phyloP scores from a whole-genome alignment of 2,888 invertebrate species.

The Morinoia aosen region DNA sequence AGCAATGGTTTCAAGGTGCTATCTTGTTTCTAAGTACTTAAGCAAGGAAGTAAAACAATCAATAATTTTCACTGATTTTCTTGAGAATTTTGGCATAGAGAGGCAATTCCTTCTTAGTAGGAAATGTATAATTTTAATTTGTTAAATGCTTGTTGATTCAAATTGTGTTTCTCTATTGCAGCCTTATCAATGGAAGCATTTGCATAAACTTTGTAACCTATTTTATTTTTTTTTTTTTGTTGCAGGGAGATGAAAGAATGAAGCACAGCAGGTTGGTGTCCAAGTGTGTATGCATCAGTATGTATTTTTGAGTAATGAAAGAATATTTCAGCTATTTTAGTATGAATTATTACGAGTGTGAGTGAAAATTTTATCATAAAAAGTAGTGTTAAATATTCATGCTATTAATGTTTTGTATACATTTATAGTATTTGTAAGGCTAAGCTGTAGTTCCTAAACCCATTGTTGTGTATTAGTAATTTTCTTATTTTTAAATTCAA shows the following conservation, averaged over 20 bases:
- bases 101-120: background rate
- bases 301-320: too few species aligned
- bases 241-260: constrained; percentile 2
- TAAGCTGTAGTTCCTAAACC: too few species aligned
- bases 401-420: too few species aligned
- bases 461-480: background rate
- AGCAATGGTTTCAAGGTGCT: too few species aligned
- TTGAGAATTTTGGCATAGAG: background rate
- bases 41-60: too few species aligned
- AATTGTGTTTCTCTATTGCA: background rate
- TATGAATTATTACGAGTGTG: too few species aligned
- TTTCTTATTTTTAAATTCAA: background rate
- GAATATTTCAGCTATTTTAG: too few species aligned
- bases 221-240: background rate
- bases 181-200: background rate
- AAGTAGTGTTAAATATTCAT: too few species aligned
- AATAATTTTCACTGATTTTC: too few species aligned
- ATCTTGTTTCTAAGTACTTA: too few species aligned
- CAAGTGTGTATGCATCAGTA: background rate
- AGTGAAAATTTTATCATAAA: too few species aligned
- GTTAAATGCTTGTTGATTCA: background rate
- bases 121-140: background rate
- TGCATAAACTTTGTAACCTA: background rate
- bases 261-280: background rate
- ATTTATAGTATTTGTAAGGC: too few species aligned